Percentiles rank a stretch among this genome's conserved stretches.
These are phyloP conservation scores for Sialia sialis DNA, from an alignment of 2,113 vertebrate species.

Conservation along the genomic window DNA sequence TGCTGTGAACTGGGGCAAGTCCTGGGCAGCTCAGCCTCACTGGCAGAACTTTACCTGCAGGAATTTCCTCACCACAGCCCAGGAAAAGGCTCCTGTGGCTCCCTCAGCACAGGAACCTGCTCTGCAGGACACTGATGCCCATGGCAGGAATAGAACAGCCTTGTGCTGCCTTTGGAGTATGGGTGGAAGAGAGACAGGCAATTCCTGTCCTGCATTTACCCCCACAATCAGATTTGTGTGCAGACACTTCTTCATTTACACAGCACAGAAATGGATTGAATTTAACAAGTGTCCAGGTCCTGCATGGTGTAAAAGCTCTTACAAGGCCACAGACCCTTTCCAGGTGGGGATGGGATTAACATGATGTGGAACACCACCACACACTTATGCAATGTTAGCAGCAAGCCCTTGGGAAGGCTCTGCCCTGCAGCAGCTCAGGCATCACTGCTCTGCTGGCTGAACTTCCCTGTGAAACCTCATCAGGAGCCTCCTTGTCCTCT, in stretches of 20 bases:
- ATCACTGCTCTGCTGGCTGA: background rate
- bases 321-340: background rate
- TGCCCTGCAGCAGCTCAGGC: background rate
- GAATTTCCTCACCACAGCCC: background rate
- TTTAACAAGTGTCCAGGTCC: background rate
- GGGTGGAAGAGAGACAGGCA: background rate
- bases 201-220: background rate
- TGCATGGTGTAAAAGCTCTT: background rate
- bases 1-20: accelerated
- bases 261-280: accelerated
- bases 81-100: background rate
- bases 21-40: background rate
- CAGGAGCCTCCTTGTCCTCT: background rate
- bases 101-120: accelerated
- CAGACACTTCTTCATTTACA: background rate
- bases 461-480: background rate
- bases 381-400: accelerated
- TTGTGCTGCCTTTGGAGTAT: background rate
- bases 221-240: background rate
- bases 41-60: background rate
- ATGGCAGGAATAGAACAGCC: background rate
- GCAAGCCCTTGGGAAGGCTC: background rate
- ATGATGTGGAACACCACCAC: background rate
- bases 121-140: background rate
- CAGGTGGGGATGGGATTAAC: background rate